Evolutionary conservation across 53 echinoderm and acorn worm genomes (phyloP).

Genomic region (Mesocentrotus franciscanus): DNA sequence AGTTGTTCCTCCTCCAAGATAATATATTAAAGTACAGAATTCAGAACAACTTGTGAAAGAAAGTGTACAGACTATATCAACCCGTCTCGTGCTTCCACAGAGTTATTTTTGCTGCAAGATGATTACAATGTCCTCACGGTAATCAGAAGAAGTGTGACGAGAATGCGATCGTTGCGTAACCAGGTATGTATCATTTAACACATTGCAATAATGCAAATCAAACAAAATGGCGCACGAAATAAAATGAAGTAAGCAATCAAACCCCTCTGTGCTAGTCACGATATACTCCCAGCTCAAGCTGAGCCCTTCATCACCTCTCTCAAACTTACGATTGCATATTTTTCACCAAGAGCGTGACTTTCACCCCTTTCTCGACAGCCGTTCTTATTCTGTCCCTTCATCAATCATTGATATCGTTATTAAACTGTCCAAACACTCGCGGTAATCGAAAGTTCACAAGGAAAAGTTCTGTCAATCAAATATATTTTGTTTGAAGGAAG

Average conservation of each 20-base stretch:
- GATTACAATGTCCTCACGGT: slow-evolving; percentile 6
- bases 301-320: background rate
- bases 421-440: slow-evolving; percentile 54
- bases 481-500: slow-evolving; percentile 10
- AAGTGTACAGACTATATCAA: background rate
- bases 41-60: background rate
- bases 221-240: slow-evolving; percentile 34
- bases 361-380: background rate
- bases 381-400: background rate
- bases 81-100: background rate
- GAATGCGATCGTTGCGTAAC: background rate
- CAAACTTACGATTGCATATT: slow-evolving; percentile 21
- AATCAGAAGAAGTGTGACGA: background rate
- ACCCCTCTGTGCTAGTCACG: background rate
- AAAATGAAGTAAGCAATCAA: slow-evolving; percentile 42
- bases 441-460: slow-evolving; percentile 61
- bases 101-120: background rate
- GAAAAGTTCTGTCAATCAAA: slow-evolving; percentile 50
- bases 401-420: slow-evolving; percentile 52
- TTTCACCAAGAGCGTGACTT: slow-evolving; percentile 48
- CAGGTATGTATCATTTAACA: slow-evolving; percentile 46
- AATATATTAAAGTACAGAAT: no score
- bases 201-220: slow-evolving; percentile 60
- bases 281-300: background rate
- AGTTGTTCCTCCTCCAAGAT: no score